Evolutionary conservation across 1,140 invertebrate genomes (phyloP).

Genomic region (Acromyrmex charruanus): DNA sequence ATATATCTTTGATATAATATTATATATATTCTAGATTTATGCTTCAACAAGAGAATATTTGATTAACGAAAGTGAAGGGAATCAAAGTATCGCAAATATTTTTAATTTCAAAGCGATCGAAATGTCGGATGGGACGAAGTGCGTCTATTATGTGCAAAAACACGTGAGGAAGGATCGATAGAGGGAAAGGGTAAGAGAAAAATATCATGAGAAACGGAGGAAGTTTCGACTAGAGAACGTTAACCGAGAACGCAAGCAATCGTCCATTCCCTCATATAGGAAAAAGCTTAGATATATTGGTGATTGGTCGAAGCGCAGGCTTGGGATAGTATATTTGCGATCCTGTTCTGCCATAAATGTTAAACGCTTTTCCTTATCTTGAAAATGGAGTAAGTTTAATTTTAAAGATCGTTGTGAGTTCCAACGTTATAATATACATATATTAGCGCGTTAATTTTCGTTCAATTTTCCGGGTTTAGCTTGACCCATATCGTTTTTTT

Average conservation of each 20-base stretch:
- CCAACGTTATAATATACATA: background rate
- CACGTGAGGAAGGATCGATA: conserved; percentile 21
- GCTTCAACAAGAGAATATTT: background rate
- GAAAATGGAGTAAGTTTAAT: conserved; percentile 21
- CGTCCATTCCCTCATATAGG: conserved; percentile 53
- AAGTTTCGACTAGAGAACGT: conserved; percentile 65
- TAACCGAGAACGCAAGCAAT: conserved; percentile 67
- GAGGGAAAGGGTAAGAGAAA: conserved; percentile 44
- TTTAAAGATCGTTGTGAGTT: background rate
- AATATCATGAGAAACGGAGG: conserved; percentile 48
- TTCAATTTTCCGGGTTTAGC: background rate
- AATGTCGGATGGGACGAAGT: background rate
- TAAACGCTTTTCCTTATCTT: conserved; percentile 20
- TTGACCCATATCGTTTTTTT: background rate
- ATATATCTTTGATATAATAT: too few species aligned
- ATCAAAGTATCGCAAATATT: conserved; percentile 29
- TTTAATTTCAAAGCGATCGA: background rate
- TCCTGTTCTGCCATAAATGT: conserved; percentile 7
- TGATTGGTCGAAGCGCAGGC: conserved; percentile 52
- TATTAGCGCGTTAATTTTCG: background rate
- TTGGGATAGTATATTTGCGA: background rate
- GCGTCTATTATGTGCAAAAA: conserved; percentile 36
- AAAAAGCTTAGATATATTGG: conserved; percentile 66
- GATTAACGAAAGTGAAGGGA: background rate
- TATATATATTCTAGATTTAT: background rate